Percentiles rank a stretch among this genome's conserved stretches.
phyloP scores from a whole-genome alignment of 1,140 invertebrate species.

The Pectinophora gossypiella region DNA sequence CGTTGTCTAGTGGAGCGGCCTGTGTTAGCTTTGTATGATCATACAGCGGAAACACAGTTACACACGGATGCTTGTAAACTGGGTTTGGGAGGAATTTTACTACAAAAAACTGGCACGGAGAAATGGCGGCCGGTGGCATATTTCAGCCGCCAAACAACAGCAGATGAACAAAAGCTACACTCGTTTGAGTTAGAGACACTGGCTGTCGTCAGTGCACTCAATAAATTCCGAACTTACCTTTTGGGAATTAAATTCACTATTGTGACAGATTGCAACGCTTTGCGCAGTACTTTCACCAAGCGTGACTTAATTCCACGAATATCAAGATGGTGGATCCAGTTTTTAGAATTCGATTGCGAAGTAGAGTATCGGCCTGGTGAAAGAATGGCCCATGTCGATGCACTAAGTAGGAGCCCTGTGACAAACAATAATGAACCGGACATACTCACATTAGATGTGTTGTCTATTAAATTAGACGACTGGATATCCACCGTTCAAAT shows the following conservation, averaged over 20 bases:
- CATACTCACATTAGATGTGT: conserved; percentile 4
- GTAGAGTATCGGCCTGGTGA: conserved; percentile 29
- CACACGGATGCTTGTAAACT: conserved; percentile 18
- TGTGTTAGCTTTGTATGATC: conserved; percentile 12
- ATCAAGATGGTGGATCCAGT: conserved; percentile 32
- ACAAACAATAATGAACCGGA: background rate
- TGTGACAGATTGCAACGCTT: conserved; percentile 35
- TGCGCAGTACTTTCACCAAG: conserved; percentile 26
- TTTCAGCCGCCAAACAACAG: conserved; percentile 33
- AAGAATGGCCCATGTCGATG: conserved; percentile 43
- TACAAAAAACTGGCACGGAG: conserved; percentile 9
- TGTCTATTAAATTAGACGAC: background rate
- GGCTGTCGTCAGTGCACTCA: conserved; percentile 30
- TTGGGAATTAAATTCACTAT: conserved; percentile 32
- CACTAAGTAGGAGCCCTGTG: conserved; percentile 29
- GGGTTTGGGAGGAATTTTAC: conserved; percentile 14
- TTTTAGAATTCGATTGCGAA: conserved; percentile 27
- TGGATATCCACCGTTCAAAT: conserved; percentile 9
- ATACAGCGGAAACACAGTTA: conserved; percentile 6
- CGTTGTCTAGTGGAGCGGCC: background rate
- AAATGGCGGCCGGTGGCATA: conserved; percentile 28
- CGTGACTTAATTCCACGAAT: conserved; percentile 25
- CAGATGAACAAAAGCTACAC: conserved; percentile 36
- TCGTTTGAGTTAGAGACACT: conserved; percentile 48
- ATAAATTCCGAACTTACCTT: conserved; percentile 39